Base-by-base conservation (phyloP, 1,140 invertebrate genomes). In the Armadillidium nasatum region DNA sequence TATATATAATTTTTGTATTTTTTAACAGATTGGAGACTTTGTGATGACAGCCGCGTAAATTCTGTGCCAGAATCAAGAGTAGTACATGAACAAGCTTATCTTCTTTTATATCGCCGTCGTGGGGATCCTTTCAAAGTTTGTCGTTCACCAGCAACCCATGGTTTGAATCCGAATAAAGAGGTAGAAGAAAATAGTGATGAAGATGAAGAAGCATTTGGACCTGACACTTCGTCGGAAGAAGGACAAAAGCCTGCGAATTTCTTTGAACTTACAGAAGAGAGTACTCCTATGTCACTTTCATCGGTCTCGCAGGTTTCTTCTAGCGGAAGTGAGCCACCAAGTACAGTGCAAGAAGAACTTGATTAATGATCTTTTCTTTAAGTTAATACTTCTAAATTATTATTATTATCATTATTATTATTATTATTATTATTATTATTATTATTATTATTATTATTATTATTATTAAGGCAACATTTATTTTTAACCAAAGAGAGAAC, bases 81-180 rank as follows among this genome's bases (percentile, higher is more conserved):
- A 0, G 83, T 87, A 7, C 84, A 84, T 10, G 73, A 80, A 15
- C 82, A 84, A 46, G 87, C 86, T 2, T 88, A 88, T 78, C 80
- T 88, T 6, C 82, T 88, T 10, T 86, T 88, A 73, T 88, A 87
- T 78, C 84, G 85, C 13, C 82, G 86, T n/a, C 71, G 77, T 21
- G 76, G 76, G 21, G 76, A 75, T 1, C 74, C 78, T 13, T 79
- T 78, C 45, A 46, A 71, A 9, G 10, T 78, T 23, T 44, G 74
- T 60, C 71, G 76, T 21, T 72, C 72, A 19, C 68, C 74, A 19
- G 73, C 75, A 33, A 15, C 43, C 10, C n/a, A 60, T 66, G n/a
- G n/a, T n/a, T 66, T 69, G 7, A 15, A 43, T 15, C 60, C 44
- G 9, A 44, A 74, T 15, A 19, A 22, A 10, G 67, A 43, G n/a